Base-by-base conservation (phyloP, 2,888 invertebrate species). In the Agrotis ipsilon region DNA sequence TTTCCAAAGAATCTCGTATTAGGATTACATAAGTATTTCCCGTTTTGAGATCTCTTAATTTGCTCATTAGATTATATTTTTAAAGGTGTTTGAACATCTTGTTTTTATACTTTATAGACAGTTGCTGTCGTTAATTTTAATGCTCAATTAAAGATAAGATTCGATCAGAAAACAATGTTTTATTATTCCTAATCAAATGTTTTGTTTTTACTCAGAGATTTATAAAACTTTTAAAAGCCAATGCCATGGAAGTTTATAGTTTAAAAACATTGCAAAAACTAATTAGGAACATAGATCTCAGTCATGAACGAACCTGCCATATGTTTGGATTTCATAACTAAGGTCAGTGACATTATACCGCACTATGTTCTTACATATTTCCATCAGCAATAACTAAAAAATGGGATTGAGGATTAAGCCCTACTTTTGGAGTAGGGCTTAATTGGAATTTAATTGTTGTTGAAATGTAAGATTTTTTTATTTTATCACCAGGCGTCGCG, bases 1-100 rank as follows among this genome's bases (percentile, higher is more conserved):
- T 96, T 96, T 96, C 96, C 96, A 94, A 94, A 90, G 96, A 94
- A 96, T 96, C 96, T 96, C 96, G 87, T 86, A 78, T 84, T 91
- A 88, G 86, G 86, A 88, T 84, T 85, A 88, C 69, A 89, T 86
- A 82, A 87, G 84, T 85, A 79, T 82, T 90, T 95, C 92, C 94
- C 94, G 91, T 88, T 84, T 78, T 91, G 91, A 94, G 95, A 95
- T 96, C 95, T 95, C 96, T 86, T 88, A 84, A 68, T 85, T 91
- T 91, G 91, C 91, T 92, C 90, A 90, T 87, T 87, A 75, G 78
- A 72, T 52, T n/a, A 52, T n/a, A 52, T 84, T 82, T 85, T 85
- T 81, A 61, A 80, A 80, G 78, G 78, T 86, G 87, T 88, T 75
- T 74, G 57, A 80, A 85, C 83, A 78, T 87, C 79, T 82, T 75